Percentiles rank a stretch among this genome's conserved stretches.
Evolutionary conservation across 2,797 vertebrate genomes (phyloP).

Genomic region (Amazonetta brasiliensis): DNA sequence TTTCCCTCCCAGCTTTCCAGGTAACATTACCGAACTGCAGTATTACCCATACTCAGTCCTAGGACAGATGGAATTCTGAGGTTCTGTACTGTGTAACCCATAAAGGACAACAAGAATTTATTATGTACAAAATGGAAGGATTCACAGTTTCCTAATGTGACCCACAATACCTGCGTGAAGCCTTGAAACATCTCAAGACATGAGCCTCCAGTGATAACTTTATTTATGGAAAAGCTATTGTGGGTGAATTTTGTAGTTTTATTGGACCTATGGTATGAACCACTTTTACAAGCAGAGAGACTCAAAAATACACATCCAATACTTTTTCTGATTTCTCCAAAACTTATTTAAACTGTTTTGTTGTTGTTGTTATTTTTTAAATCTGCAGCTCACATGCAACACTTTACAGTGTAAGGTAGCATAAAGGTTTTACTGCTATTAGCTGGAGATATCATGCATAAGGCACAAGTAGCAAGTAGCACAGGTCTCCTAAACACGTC

Average conservation of each 20-base stretch:
- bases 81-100: background rate
- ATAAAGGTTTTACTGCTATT: background rate
- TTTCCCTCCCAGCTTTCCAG: background rate
- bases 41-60: background rate
- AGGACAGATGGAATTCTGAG: background rate
- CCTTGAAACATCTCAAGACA: background rate
- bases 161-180: background rate
- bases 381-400: background rate
- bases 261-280: background rate
- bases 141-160: background rate
- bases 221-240: background rate
- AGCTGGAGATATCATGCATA: background rate
- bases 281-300: background rate
- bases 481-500: background rate
- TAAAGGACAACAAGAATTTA: background rate
- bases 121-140: background rate
- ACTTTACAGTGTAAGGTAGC: background rate
- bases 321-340: background rate
- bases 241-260: background rate
- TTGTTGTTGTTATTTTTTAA: background rate
- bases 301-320: background rate
- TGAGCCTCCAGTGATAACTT: background rate
- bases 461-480: background rate
- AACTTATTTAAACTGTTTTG: background rate
- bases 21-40: accelerated